phyloP scores from a whole-genome alignment of 2,113 vertebrate species.

The Brachyhypopomus occidentalis region DNA sequence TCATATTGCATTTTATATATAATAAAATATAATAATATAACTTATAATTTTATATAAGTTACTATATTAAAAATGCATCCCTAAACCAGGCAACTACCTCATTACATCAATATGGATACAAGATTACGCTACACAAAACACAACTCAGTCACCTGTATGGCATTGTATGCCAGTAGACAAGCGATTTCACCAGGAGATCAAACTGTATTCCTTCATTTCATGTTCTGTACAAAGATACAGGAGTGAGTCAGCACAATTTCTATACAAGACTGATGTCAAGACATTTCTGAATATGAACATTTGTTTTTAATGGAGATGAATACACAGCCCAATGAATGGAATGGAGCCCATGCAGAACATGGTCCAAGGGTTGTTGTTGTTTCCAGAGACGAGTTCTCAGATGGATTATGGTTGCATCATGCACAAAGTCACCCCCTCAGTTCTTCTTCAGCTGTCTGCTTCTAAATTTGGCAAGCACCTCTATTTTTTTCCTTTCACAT shows the following conservation, averaged over 20 bases:
- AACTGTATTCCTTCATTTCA: not conserved
- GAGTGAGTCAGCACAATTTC: not conserved
- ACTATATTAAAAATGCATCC: not conserved
- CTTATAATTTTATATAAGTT: too few species aligned
- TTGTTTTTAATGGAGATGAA: not conserved
- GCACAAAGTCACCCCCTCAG: slow-evolving; percentile 1
- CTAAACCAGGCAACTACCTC: not conserved
- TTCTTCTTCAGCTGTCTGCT: slow-evolving; percentile 18
- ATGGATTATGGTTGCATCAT: slow-evolving; percentile 22
- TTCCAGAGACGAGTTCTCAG: not conserved
- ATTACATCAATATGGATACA: slow-evolving; percentile 1
- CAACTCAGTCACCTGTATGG: not conserved
- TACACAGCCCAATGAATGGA: not conserved
- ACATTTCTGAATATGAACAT: not conserved
- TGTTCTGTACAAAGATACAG: not conserved
- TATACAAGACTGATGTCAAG: not conserved
- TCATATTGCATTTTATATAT: not conserved
- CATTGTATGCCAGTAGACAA: not conserved
- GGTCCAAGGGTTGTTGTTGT: not conserved
- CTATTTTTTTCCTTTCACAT: slow-evolving; percentile 38
- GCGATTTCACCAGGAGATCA: not conserved
- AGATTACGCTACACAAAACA: not conserved
- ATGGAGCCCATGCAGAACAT: not conserved
- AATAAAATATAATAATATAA: too few species aligned
- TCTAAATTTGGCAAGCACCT: slow-evolving; percentile 50